Percentiles rank a stretch among this genome's conserved stretches.
Evolutionary conservation across 2,113 vertebrate genomes (phyloP).

Genomic region (Ginglymostoma cirratum): DNA sequence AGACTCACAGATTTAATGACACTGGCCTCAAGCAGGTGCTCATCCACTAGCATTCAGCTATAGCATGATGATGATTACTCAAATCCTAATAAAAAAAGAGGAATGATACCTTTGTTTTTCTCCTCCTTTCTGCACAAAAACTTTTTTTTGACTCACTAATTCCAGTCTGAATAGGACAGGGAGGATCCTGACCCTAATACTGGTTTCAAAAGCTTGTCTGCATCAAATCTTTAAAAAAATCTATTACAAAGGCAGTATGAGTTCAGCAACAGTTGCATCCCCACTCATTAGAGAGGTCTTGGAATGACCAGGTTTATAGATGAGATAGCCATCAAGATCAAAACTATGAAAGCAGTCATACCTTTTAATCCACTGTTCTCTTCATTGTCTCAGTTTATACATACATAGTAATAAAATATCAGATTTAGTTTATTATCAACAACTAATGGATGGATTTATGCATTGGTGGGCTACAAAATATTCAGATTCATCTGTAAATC

Average conservation of each 20-base stretch:
- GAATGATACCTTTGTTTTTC: not conserved
- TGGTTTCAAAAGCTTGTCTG: not conserved
- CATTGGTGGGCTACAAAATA: not conserved
- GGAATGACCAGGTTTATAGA: not conserved
- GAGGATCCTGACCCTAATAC: not conserved
- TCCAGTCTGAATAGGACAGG: not conserved
- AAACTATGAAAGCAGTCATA: not conserved
- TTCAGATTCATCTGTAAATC: not conserved
- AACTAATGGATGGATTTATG: not conserved
- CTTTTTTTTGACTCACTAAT: not conserved
- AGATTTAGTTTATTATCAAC: not conserved
- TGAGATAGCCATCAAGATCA: not conserved
- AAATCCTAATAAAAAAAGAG: not conserved
- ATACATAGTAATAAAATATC: not conserved
- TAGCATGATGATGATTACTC: not conserved
- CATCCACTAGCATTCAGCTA: not conserved
- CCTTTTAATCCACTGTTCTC: not conserved
- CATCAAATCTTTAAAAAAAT: not conserved
- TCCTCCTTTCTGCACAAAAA: no score
- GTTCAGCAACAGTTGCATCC: not conserved
- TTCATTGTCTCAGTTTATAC: not conserved
- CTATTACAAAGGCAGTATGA: not conserved
- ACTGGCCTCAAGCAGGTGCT: not conserved
- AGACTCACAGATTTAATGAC: not conserved
- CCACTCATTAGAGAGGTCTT: not conserved